Percentiles rank a stretch among this genome's conserved stretches.
Conservation (phyloP, 1,140 invertebrate genomes). For the Drosophila orosa region DNA sequence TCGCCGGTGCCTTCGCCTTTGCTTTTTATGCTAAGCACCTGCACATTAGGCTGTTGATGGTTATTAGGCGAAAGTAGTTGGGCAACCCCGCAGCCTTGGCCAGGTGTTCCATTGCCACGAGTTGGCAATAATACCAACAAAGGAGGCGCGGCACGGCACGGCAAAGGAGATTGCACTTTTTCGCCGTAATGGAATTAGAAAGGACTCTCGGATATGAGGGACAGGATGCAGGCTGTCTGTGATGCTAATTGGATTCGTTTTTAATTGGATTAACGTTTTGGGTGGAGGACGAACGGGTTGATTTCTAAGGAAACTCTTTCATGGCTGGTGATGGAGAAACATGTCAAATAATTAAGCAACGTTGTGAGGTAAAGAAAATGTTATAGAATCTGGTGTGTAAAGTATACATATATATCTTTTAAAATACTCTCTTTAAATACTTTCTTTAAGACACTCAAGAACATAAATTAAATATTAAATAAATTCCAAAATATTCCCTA, state of each 20-base stretch:
- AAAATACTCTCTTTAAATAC: too few species aligned
- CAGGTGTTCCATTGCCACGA: conserved; percentile 31
- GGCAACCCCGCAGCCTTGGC: conserved; percentile 28
- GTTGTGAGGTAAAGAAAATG: background rate
- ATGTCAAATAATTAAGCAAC: background rate
- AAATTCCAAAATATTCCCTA: background rate
- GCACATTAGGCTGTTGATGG: conserved; percentile 64
- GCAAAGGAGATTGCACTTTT: conserved; percentile 63
- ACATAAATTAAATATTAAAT: background rate
- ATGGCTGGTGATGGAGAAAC: background rate
- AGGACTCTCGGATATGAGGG: conserved; percentile 30
- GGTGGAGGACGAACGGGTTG: conserved; percentile 34
- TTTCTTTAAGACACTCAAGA: too few species aligned
- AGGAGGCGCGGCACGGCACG: conserved; percentile 1
- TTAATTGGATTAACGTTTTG: conserved; percentile 61
- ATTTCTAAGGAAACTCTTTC: conserved; percentile 28
- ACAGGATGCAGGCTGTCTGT: conserved; percentile 39
- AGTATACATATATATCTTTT: too few species aligned
- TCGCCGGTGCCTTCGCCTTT: conserved; percentile 8
- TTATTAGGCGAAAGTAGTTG: conserved; percentile 70
- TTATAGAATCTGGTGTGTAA: background rate
- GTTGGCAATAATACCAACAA: conserved; percentile 20
- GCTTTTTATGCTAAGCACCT: conserved; percentile 66
- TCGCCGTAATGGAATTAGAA: conserved; percentile 69
- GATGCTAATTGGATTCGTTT: conserved; percentile 67